A percentile compares a stretch with the other conserved stretches of the same genome.
phyloP scores from a whole-genome alignment of 2,113 vertebrate genomes.

The Pterocles orientalis region DNA sequence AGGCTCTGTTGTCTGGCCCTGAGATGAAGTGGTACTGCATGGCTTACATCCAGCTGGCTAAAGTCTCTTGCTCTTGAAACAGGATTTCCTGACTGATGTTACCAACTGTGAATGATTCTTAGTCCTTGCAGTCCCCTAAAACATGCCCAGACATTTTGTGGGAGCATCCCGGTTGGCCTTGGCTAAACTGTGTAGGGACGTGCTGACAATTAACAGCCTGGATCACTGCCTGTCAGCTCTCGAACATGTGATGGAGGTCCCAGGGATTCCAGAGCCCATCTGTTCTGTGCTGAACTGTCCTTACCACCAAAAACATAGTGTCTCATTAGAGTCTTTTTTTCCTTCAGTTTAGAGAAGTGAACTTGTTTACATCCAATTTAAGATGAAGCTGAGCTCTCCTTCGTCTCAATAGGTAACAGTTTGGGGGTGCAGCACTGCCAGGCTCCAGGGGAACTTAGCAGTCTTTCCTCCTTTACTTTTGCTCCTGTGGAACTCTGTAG shows the following conservation, averaged over 20 bases:
- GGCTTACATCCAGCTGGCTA: background rate
- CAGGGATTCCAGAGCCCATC: background rate
- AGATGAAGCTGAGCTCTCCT: background rate
- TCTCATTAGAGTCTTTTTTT: background rate
- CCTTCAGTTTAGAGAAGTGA: background rate
- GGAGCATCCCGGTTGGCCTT: background rate
- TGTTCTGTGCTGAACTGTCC: background rate
- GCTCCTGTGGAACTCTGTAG: background rate
- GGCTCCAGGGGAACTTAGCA: background rate
- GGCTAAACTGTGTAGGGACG: background rate
- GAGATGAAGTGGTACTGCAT: background rate
- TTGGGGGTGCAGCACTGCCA: background rate
- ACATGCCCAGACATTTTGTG: background rate
- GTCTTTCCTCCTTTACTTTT: background rate
- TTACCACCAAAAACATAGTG: background rate
- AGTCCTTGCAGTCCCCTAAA: background rate
- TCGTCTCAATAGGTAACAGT: background rate
- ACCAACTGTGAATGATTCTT: background rate
- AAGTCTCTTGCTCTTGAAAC: background rate
- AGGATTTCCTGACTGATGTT: background rate
- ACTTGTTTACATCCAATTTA: background rate
- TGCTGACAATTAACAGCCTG: background rate
- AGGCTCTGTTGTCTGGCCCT: background rate
- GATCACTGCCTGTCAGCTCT: background rate
- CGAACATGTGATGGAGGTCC: background rate